These are phyloP conservation scores for Nothobranchius kuhntae DNA, from an alignment of 2,113 vertebrate species.

Conservation along the genomic window DNA sequence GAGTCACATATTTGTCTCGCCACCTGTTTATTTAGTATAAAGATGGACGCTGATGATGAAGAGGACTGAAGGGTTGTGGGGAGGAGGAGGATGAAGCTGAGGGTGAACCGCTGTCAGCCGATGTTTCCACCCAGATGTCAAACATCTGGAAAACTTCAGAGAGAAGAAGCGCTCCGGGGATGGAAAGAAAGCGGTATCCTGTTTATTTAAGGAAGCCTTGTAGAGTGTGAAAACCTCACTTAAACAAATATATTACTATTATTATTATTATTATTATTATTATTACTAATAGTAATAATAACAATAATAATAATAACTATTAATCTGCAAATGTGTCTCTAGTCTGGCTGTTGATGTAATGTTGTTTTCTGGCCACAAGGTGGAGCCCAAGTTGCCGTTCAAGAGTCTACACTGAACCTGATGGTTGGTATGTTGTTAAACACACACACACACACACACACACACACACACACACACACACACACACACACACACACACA, in stretches of 20 bases:
- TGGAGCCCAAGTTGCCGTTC: not conserved
- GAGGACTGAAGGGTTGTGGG: conserved; percentile 6
- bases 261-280: too few relatives aligned
- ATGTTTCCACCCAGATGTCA: conserved; percentile 16
- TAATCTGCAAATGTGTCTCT: not conserved
- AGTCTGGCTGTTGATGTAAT: conserved; percentile 8
- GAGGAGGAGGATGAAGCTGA: conserved; percentile 24
- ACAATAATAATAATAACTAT: too few relatives aligned
- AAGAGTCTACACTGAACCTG: conserved; percentile 8
- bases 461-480: conserved; percentile 11
- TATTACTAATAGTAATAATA: too few relatives aligned
- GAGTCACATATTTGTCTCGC: too few relatives aligned
- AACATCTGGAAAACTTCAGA: conserved; percentile 27
- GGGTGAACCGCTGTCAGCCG: conserved; percentile 26
- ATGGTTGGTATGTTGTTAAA: not conserved
- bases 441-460: not conserved
- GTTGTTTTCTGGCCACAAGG: conserved; percentile 30
- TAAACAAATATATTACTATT: too few relatives aligned
- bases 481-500: not conserved
- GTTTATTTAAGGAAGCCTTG: too few relatives aligned
- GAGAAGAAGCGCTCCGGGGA: conserved; percentile 15
- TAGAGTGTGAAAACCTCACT: too few relatives aligned
- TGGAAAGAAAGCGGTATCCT: not conserved
- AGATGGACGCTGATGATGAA: not conserved
- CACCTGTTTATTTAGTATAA: too few relatives aligned